A percentile compares a stretch with the other conserved stretches of the same genome.
phyloP scores from a whole-genome alignment of 1,140 invertebrate genomes.

The Rhopalosiphum padi region DNA sequence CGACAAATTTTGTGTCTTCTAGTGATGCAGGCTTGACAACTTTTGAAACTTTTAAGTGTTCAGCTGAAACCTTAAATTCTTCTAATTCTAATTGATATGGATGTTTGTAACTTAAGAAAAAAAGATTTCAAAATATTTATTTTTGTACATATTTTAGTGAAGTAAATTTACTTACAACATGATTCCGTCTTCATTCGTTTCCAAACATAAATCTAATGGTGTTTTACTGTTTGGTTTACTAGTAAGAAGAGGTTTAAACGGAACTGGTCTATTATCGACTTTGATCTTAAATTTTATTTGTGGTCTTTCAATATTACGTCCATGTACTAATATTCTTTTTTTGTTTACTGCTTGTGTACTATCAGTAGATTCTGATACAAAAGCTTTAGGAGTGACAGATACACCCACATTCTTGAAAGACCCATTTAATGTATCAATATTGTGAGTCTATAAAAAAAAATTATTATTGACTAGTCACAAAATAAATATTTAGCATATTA shows the following conservation, averaged over 20 bases:
- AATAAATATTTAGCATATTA: not conserved
- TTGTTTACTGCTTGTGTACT: conserved; percentile 75
- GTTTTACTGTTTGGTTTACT: conserved; percentile 89
- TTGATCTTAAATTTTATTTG: conserved; percentile 86
- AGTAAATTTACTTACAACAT: conserved; percentile 59
- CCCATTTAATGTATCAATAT: conserved; percentile 62
- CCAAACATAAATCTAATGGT: conserved; percentile 76
- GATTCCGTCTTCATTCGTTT: conserved; percentile 69
- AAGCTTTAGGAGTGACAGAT: conserved; percentile 56
- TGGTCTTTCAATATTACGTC: conserved; percentile 69
- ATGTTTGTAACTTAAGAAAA: conserved; percentile 74
- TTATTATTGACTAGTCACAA: conserved; percentile 67
- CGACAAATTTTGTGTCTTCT: conserved; percentile 72
- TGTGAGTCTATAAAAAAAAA: conserved; percentile 70
- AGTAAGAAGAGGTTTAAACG: conserved; percentile 83
- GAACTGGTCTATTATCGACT: conserved; percentile 76
- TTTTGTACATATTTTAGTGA: not conserved
- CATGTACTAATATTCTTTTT: conserved; percentile 67
- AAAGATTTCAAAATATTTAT: not conserved
- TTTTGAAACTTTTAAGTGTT: conserved; percentile 65
- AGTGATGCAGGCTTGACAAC: conserved; percentile 67
- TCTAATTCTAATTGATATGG: conserved; percentile 90
- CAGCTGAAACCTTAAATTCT: conserved; percentile 68
- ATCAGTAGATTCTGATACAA: conserved; percentile 60
- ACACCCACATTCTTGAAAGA: conserved; percentile 53